phyloP scores from a whole-genome alignment of 2,113 vertebrate species.

The Catagonus wagneri region DNA sequence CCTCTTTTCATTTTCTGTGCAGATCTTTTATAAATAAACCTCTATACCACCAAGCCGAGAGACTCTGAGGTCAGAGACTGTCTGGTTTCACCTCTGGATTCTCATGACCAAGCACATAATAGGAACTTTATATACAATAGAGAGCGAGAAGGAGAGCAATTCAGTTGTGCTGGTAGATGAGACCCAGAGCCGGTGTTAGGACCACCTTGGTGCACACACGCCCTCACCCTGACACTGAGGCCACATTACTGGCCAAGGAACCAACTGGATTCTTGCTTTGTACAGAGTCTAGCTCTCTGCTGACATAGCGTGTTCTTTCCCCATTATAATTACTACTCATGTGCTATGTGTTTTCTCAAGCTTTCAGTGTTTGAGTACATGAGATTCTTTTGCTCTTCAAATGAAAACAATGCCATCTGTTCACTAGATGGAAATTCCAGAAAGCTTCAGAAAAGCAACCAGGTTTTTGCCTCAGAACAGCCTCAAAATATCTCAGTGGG shows the following conservation, averaged over 20 bases:
- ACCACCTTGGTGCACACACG: neutral
- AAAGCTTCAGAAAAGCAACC: conserved; percentile 35
- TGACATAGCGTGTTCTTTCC: neutral
- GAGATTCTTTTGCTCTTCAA: conserved; percentile 61
- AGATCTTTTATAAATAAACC: neutral
- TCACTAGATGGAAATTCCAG: conserved; percentile 51
- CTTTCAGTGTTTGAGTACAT: conserved; percentile 68
- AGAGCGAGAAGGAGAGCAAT: neutral
- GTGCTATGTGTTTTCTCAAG: conserved; percentile 56
- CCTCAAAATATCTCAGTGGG: neutral
- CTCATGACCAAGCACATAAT: neutral
- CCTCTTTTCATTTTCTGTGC: neutral
- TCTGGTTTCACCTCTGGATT: neutral
- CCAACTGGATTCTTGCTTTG: neutral
- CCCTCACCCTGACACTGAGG: neutral
- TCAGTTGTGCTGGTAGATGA: neutral
- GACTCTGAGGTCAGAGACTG: neutral
- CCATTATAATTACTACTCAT: neutral
- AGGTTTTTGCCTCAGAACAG: conserved; percentile 29
- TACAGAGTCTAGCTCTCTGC: conserved; percentile 25
- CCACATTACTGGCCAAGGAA: neutral
- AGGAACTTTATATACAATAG: neutral
- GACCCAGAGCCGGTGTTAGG: neutral
- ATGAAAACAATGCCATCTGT: conserved; percentile 66
- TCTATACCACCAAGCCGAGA: neutral